Evolutionary conservation across 2,888 invertebrate species (phyloP), one percentile per base, ranked within the genome.

Genomic region (Ypsolopha sequella): DNA sequence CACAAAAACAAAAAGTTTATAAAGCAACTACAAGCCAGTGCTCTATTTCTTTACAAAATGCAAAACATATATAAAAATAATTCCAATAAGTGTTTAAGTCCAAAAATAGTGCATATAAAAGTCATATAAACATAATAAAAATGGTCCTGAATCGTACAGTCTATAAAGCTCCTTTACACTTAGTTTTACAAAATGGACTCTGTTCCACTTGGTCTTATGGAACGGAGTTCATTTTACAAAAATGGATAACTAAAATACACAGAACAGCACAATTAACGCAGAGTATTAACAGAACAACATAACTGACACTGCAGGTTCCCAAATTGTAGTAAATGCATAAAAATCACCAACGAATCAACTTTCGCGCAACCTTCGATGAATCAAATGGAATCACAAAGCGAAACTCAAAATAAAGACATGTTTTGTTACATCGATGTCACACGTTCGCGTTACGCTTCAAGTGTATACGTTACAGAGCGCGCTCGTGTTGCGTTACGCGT

Each of bases 91-190:
- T 65, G 63, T 63, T 59, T 59, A 60, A 63, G 60, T 71, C 63
- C 61, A 68, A 69, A 70, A 70, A 67, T 63, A 70, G 82, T 82
- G 82, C 81, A 41, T 34, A 49, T 14, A 48, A 13, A 6, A 9
- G 6, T 10, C 33, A 48, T 33, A 41, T 35, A 47, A 47, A n/a
- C 51, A 59, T 64, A 66, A 68, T 66, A 68, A 64, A 38, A 77
- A 81, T 82, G 85, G 84, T 85, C 85, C 84, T 84, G 84, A 85
- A 80, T 84, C 79, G 70, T 63, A 76, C 72, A 80, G 70, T 79
- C 76, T 80, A 80, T 79, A 78, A 84, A 84, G 82, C 81, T 80
- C 73, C 73, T 75, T 75, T 76, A 75, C 73, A 75, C 66, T 69
- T 65, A 70, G 55, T 65, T 68, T 70, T 58, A 68, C 65, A 71